Conservation (phyloP, 2,113 vertebrate genomes). For the Rissa tridactyla region DNA sequence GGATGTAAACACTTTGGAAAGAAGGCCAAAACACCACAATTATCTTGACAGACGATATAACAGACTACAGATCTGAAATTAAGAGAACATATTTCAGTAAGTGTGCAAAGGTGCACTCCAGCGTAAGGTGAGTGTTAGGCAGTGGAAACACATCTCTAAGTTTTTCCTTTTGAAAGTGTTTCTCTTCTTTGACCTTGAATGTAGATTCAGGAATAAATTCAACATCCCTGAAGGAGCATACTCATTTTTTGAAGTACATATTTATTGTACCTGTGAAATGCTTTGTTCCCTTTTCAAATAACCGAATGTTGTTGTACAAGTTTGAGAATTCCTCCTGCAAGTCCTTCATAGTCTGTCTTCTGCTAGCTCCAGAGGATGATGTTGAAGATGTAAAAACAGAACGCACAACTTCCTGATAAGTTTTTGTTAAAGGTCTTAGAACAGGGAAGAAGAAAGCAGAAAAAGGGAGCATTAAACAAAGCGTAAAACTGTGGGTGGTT, state of each 20-base stretch:
- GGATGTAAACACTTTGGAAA: not conserved
- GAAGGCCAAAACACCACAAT: not conserved
- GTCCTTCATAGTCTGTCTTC: slow-evolving; percentile 91
- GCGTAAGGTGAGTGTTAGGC: not conserved
- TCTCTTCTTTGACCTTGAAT: not conserved
- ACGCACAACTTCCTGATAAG: slow-evolving; percentile 89
- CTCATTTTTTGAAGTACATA: not conserved
- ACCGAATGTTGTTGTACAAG: slow-evolving; percentile 89
- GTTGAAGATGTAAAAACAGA: slow-evolving; percentile 86
- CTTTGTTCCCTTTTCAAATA: slow-evolving; percentile 91
- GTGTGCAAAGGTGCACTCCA: not conserved
- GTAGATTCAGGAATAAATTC: not conserved
- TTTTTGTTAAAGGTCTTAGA: slow-evolving; percentile 86
- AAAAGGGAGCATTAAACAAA: not conserved
- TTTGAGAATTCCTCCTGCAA: slow-evolving; percentile 93
- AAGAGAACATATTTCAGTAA: not conserved
- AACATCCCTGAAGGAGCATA: not conserved
- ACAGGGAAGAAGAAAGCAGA: not conserved
- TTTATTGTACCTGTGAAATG: slow-evolving; percentile 84
- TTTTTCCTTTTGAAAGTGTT: not conserved
- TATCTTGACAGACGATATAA: not conserved
- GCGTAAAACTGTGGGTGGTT: not conserved
- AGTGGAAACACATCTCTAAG: not conserved
- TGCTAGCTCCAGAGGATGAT: slow-evolving; percentile 78
- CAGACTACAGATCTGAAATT: not conserved